phyloP scores from a whole-genome alignment of 2,797 vertebrate genomes.

The Ceryle rudis region DNA sequence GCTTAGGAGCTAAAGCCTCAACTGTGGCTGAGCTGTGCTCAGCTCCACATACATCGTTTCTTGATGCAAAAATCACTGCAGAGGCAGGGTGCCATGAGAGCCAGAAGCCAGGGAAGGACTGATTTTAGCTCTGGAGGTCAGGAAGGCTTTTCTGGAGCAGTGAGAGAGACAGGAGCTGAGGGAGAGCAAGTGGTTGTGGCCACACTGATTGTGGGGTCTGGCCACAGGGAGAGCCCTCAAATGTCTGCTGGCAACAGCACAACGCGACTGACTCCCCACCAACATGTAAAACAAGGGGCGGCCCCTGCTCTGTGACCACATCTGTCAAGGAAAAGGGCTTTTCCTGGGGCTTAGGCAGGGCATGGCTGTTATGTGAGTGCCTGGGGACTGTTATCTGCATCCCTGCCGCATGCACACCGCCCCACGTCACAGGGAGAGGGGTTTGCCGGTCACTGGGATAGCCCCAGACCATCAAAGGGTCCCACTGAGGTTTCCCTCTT shows the following conservation, averaged over 20 bases:
- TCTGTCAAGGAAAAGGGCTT: not conserved
- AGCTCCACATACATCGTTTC: not conserved
- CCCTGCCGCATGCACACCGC: not conserved
- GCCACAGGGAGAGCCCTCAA: accelerated
- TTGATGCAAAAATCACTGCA: not conserved
- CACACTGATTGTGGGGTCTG: accelerated
- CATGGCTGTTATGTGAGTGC: not conserved
- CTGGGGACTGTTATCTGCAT: not conserved
- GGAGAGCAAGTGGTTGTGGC: not conserved
- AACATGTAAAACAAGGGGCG: accelerated
- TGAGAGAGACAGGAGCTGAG: not conserved
- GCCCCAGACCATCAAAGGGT: not conserved
- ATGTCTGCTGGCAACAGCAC: not conserved
- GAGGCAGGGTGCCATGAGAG: not conserved
- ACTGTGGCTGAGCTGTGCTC: not conserved
- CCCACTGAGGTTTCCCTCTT: not conserved
- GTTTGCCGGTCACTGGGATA: not conserved
- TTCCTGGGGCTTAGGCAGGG: not conserved
- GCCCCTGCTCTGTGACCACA: not conserved
- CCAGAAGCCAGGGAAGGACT: not conserved
- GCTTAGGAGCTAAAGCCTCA: not conserved
- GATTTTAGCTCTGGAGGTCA: not conserved
- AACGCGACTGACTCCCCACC: not conserved
- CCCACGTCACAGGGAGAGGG: accelerated
- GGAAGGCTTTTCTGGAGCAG: not conserved